Evolutionary conservation across 2,113 vertebrate species (phyloP), one percentile per base, ranked within the genome.

Genomic region (Plecotus auritus): DNA sequence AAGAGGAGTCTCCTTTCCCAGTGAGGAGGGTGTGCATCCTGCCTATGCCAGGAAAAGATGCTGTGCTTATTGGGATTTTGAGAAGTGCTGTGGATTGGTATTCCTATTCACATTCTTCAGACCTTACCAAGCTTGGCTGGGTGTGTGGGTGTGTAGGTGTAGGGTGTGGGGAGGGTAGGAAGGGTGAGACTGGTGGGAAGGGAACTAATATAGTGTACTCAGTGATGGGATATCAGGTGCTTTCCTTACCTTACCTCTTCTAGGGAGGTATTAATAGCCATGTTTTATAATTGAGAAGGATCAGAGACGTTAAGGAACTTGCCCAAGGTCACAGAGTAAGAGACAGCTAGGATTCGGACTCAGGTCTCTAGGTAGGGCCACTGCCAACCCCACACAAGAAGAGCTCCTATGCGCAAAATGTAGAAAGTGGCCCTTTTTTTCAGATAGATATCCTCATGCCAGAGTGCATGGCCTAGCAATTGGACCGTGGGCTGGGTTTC

Each of bases 231-330:
- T 81, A 10, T 73, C 9, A 1, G 35, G 76, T 82, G 72, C 76
- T 90, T 95, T 85, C 61, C 77, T 91, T 37, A 10, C 37, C 20
- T 56, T 76, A 2, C 88, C 9, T 93, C 37, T 69, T 80, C 82
- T 37, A 72, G 91, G 82, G 95, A 87, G 64, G 18, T 77, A 9
- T 66, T 56, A 77, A 77, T 91, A 92, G 87, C 49, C 14, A 11
- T 30, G n/a, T 67, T 69, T 82, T 86, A 40, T 2, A 82, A 35
- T 42, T 35, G 72, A 77, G 72, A 28, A 90, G 61, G 54, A 69
- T 73, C 82, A 86, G 81, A 91, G 61, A 94, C 51, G 85, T 86
- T 87, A 80, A 66, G 80, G 61, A 90, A 59, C 23, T 82, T 78
- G 73, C 22, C 1, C 51, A 61, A 51, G 51, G 72, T 93, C 85